A percentile compares a stretch with the other conserved stretches of the same genome.
phyloP scores from a whole-genome alignment of 2,888 invertebrate species.

The Apamea crenata region DNA sequence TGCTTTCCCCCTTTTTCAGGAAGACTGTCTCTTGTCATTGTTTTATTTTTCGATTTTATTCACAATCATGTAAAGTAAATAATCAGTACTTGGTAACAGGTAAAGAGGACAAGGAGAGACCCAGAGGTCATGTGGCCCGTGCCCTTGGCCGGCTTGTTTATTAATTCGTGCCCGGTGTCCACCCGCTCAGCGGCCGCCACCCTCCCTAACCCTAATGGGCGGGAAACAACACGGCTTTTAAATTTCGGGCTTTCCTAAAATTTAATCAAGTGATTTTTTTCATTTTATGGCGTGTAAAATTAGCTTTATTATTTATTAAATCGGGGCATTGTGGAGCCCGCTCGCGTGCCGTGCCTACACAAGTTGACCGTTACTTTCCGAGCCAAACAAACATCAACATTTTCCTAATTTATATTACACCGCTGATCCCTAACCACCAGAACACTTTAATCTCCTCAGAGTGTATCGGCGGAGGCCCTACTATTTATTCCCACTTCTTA shows the following conservation, averaged over 20 bases:
- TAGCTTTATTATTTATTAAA: constrained; percentile 75
- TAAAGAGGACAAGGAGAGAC: constrained; percentile 80
- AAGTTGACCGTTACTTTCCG: constrained; percentile 63
- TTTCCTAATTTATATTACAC: constrained; percentile 84
- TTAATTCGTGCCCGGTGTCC: constrained; percentile 86
- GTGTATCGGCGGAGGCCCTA: constrained; percentile 86
- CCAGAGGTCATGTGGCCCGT: constrained; percentile 81
- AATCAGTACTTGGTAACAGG: constrained; percentile 67
- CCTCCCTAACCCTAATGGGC: constrained; percentile 85
- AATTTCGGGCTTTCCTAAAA: constrained; percentile 82
- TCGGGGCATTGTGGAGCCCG: constrained; percentile 53
- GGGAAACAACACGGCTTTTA: constrained; percentile 86
- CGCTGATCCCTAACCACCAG: constrained; percentile 75
- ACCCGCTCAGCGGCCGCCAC: constrained; percentile 78
- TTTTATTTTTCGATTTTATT: constrained; percentile 16
- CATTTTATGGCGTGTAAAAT: constrained; percentile 78
- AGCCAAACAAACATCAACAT: constrained; percentile 76
- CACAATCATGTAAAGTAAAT: constrained; percentile 27
- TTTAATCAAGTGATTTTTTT: constrained; percentile 83
- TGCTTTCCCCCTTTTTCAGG: constrained; percentile 30
- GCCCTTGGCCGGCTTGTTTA: constrained; percentile 88
- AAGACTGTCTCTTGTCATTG: constrained; percentile 11
- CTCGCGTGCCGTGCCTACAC: constrained; percentile 48
- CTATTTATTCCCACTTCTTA: constrained; percentile 89
- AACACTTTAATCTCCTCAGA: constrained; percentile 89